Conservation (phyloP, 2,797 vertebrate genomes). For the Lates japonicus region DNA sequence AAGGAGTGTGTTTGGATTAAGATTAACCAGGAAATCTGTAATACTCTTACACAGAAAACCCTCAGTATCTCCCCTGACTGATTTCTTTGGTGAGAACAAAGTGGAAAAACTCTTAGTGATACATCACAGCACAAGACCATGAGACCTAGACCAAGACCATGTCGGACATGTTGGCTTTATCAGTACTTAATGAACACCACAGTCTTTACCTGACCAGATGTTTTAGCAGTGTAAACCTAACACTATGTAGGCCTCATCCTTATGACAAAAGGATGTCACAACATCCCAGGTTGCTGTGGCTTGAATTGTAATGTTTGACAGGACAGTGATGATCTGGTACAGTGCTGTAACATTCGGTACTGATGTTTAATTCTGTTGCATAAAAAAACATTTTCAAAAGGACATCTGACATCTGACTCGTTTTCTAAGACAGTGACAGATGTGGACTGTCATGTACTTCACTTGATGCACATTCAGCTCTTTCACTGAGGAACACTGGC, state of each 20-base stretch:
- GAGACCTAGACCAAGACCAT: too few relatives aligned
- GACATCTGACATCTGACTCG: neutral
- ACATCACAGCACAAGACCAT: neutral
- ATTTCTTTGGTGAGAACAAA: neutral
- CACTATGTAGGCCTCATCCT: neutral
- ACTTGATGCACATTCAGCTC: conserved; percentile 5
- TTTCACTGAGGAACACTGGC: conserved; percentile 34
- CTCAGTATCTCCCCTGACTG: neutral
- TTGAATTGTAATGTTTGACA: conserved; percentile 7
- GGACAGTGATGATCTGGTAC: conserved; percentile 20
- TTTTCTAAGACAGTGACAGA: neutral
- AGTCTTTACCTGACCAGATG: neutral
- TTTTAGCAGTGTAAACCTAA: neutral
- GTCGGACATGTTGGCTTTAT: neutral
- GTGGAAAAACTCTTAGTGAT: neutral
- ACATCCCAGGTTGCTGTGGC: neutral
- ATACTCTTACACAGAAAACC: conserved; percentile 6
- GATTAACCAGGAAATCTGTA: conserved; percentile 18
- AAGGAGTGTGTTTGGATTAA: conserved; percentile 20
- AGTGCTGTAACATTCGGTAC: neutral
- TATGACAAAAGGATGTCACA: neutral
- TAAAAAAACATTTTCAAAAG: conserved; percentile 10
- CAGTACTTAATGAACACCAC: neutral
- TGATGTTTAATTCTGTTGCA: conserved; percentile 23
- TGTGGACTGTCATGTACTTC: conserved; percentile 1